phyloP scores from a whole-genome alignment of 2,113 vertebrate genomes.

The Zosterops pallidus region DNA sequence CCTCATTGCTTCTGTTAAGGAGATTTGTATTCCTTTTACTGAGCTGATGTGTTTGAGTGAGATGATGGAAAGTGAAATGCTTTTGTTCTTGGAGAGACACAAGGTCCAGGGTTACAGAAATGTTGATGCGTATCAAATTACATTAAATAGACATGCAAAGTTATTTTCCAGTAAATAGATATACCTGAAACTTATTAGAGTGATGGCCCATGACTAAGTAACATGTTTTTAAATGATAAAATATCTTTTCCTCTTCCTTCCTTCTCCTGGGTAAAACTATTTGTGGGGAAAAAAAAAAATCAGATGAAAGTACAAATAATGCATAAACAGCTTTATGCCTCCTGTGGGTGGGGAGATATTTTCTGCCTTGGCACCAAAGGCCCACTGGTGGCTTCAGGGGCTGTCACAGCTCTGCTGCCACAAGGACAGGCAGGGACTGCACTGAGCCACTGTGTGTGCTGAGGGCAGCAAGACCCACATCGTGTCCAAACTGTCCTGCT shows the following conservation, averaged over 20 bases:
- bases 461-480: not conserved
- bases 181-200: not conserved
- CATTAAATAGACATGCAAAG: not conserved
- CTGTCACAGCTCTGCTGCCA: not conserved
- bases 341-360: not conserved
- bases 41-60: not conserved
- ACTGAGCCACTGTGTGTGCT: rapidly evolving
- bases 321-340: not conserved
- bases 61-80: not conserved
- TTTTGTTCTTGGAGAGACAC: not conserved
- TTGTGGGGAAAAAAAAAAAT: not conserved
- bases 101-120: not conserved
- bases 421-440: not conserved
- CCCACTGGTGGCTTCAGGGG: not conserved
- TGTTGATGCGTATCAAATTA: not conserved
- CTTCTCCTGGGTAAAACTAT: not conserved
- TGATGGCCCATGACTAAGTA: not conserved
- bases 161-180: not conserved
- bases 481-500: not conserved
- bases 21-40: not conserved
- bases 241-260: not conserved
- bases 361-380: not conserved
- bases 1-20: not conserved
- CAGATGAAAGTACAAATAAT: not conserved
- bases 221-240: not conserved